Evolutionary conservation across 37 sponge, comb jelly and placozoan species (phyloP).

Genomic region (Aphrocallistes beatrix): DNA sequence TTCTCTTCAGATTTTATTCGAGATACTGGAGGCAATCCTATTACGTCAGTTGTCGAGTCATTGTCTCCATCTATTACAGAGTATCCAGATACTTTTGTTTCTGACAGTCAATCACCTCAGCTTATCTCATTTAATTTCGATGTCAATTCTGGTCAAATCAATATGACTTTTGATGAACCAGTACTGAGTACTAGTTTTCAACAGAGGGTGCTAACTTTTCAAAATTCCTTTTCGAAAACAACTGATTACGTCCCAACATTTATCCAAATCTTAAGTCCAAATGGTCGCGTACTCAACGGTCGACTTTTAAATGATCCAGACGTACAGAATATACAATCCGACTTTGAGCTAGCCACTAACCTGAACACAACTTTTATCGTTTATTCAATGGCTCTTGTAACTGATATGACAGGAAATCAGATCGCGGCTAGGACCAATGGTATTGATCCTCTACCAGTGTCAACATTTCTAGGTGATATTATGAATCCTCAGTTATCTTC

Average conservation of each 20-base stretch:
- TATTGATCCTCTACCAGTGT: slow-evolving; percentile 29
- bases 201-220: slow-evolving; percentile 35
- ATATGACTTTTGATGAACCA: slow-evolving; percentile 64
- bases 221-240: slow-evolving; percentile 7
- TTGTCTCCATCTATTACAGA: slow-evolving; percentile 12
- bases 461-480: slow-evolving; percentile 46
- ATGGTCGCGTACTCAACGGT: slow-evolving; percentile 25
- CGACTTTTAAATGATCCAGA: slow-evolving; percentile 26
- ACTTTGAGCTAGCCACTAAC: neutral
- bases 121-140: slow-evolving; percentile 50
- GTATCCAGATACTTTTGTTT: slow-evolving; percentile 25
- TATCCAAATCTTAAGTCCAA: neutral
- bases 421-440: slow-evolving; percentile 29
- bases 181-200: slow-evolving; percentile 31
- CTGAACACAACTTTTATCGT: neutral
- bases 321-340: neutral
- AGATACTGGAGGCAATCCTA: slow-evolving; percentile 56
- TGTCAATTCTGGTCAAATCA: slow-evolving; percentile 34
- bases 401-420: slow-evolving; percentile 47
- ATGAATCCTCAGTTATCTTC: slow-evolving; percentile 39
- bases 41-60: slow-evolving; percentile 12
- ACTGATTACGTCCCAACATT: neutral
- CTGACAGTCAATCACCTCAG: slow-evolving; percentile 42
- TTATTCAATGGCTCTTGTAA: slow-evolving; percentile 24
- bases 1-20: slow-evolving; percentile 38